Percentiles rank a stretch among this genome's conserved stretches.
Evolutionary conservation across 2,888 invertebrate genomes (phyloP).

Genomic region (Cephalotes varians): DNA sequence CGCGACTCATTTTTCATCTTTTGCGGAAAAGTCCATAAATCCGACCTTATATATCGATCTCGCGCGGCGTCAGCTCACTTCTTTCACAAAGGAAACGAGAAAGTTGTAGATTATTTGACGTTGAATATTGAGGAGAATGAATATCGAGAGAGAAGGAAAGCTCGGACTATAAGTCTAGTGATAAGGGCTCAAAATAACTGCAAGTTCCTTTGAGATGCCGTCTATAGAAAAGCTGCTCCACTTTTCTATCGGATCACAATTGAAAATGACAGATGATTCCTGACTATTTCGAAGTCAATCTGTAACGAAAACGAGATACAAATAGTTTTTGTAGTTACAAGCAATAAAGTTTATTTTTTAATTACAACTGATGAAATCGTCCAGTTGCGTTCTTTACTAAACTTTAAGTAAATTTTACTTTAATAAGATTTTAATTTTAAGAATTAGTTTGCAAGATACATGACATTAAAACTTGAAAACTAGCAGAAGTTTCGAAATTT

Average conservation of each 20-base stretch:
- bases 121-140: slow-evolving; percentile 40
- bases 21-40: slow-evolving; percentile 64
- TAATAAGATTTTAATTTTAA: slow-evolving; percentile 6
- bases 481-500: slow-evolving; percentile 5
- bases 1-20: slow-evolving; percentile 43
- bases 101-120: slow-evolving; percentile 43
- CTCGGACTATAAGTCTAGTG: slow-evolving; percentile 6
- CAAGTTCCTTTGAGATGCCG: background rate
- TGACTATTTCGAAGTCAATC: background rate
- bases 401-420: background rate
- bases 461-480: background rate
- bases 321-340: background rate
- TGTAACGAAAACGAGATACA: slow-evolving; percentile 2
- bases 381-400: background rate
- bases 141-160: slow-evolving; percentile 40
- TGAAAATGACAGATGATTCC: slow-evolving; percentile 12
- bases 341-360: slow-evolving; percentile 4
- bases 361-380: background rate
- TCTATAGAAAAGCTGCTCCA: background rate
- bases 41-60: slow-evolving; percentile 53
- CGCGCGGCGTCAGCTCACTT: slow-evolving; percentile 53
- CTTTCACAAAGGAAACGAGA: slow-evolving; percentile 7
- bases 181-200: slow-evolving; percentile 44
- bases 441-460: background rate
- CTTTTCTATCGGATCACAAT: slow-evolving; percentile 25